Evolutionary conservation across 2,113 vertebrate genomes (phyloP).

Genomic region (Lophotis ruficrista): DNA sequence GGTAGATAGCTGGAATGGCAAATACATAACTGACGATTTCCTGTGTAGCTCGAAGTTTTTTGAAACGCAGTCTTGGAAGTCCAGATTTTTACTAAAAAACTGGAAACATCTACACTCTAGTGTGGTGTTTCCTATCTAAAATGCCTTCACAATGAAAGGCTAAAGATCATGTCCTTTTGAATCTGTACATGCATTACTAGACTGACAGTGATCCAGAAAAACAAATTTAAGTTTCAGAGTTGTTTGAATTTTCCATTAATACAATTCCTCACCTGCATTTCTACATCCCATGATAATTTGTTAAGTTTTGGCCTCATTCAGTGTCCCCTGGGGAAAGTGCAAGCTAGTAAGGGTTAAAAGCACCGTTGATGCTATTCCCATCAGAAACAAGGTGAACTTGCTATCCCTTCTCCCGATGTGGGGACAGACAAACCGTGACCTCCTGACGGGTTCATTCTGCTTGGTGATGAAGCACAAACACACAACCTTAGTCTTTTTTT

Average conservation of each 20-base stretch:
- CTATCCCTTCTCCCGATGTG: accelerated
- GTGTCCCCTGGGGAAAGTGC: not conserved
- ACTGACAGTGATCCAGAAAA: not conserved
- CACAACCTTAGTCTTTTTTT: not conserved
- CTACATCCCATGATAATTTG: not conserved
- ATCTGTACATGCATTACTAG: not conserved
- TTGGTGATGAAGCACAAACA: not conserved
- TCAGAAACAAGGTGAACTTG: not conserved
- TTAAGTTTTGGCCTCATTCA: not conserved
- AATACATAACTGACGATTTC: not conserved
- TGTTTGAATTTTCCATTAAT: not conserved
- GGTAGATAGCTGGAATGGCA: not conserved
- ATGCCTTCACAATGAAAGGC: not conserved
- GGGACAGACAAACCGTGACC: not conserved
- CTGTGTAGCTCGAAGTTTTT: not conserved
- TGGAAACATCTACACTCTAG: not conserved
- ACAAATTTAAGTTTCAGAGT: not conserved
- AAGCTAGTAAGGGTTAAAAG: not conserved
- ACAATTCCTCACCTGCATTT: not conserved
- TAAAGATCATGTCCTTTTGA: not conserved
- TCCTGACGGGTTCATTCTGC: not conserved
- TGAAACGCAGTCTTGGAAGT: not conserved
- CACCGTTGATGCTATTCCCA: not conserved
- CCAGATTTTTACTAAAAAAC: not conserved
- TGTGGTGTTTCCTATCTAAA: not conserved